Base-by-base conservation (phyloP, 1,140 invertebrate genomes). In the Trichonephila inaurata region DNA sequence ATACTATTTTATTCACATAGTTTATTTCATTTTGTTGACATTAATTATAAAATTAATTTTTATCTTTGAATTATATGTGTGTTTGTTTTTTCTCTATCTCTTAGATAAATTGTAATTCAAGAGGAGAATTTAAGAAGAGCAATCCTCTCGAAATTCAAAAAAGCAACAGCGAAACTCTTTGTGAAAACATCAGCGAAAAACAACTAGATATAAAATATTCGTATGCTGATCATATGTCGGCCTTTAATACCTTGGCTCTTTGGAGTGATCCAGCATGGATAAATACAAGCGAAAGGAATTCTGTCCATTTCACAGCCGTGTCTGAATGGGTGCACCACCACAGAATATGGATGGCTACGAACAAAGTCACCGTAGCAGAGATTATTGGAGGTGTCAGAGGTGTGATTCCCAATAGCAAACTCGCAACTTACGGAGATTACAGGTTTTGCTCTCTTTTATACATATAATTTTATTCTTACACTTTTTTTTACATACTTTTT, bases 381-480 rank as follows among this genome's bases (percentile, higher is more conserved):
- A 40, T 87, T 16, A 60, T 92, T 40, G 83, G 64, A 86, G 33
- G 44, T 10, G 91, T 92, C 40, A 86, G 44, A 86, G 91, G 82
- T 5, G 83, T 92, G 18, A 92, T 92, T 61, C 91, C 91, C 0
- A 19, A 69, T 18, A 92, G 91, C 44, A 87, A 77, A 58, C 28
- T 92, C 0, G 91, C 91, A 7, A 58, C 21, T 33, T 92, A 92
- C n/a, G 91, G 91, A 12, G 83, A 92, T 87, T 92, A 60, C 51
- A 92, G 83, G 91, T 92, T n/a, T n/a, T 21, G 28, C 61, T 72
- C 2, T 28, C 28, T 58, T 16, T 44, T 58, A 85, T 19, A 60
- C 8, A 5, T 3, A 19, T 3, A 19, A 18, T 77, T 69, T 69
- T 19, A n/a, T 66, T 66, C 51, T 7, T 51, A 10, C 2, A 51